phyloP scores from a whole-genome alignment of 2,113 vertebrate species.

The Grallaria varia region DNA sequence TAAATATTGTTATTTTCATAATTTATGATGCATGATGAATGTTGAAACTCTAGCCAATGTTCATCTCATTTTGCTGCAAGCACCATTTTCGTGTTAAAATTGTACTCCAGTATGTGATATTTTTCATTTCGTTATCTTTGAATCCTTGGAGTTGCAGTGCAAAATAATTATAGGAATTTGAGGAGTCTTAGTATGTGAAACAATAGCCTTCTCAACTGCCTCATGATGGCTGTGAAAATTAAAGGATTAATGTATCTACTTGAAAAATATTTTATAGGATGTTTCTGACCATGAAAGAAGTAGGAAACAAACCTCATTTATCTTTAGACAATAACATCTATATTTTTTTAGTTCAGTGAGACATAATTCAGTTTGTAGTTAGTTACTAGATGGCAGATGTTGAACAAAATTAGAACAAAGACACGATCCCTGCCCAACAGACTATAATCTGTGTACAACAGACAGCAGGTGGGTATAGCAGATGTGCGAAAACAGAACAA shows the following conservation, averaged over 20 bases:
- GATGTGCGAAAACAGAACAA: neutral
- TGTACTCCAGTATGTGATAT: neutral
- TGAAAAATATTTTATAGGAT: neutral
- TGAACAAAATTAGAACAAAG: neutral
- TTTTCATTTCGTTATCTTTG: neutral
- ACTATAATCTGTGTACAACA: neutral
- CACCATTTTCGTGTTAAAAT: neutral
- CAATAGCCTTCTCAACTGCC: neutral
- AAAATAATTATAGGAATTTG: conserved; percentile 9
- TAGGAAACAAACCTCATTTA: neutral
- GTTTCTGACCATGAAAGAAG: neutral
- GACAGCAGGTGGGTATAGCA: conserved; percentile 12
- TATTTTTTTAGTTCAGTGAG: neutral
- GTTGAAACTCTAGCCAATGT: neutral
- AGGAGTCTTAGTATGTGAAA: neutral
- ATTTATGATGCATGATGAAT: neutral
- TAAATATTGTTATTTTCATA: neutral
- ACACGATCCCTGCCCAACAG: neutral
- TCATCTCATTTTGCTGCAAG: neutral
- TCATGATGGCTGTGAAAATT: neutral
- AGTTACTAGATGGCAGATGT: conserved; percentile 4
- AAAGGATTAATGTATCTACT: neutral
- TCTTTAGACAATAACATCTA: neutral
- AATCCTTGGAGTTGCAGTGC: neutral
- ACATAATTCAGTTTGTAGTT: neutral